Percentiles rank a stretch among this genome's conserved stretches.
Evolutionary conservation across 2,113 vertebrate species (phyloP).

Genomic region (Penelope pileata): DNA sequence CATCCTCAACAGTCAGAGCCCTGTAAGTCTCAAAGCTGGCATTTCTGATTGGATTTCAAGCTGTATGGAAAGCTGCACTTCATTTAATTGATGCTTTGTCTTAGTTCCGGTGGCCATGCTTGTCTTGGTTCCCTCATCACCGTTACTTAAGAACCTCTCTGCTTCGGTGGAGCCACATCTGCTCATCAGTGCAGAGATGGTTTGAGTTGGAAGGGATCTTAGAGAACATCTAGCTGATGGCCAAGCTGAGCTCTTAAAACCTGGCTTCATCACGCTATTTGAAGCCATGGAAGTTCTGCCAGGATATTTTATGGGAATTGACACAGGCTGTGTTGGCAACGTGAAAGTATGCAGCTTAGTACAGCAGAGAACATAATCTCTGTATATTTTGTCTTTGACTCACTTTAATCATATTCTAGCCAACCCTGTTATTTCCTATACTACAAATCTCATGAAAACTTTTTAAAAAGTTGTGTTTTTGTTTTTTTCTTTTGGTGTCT

Average conservation of each 20-base stretch:
- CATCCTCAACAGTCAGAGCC: background rate
- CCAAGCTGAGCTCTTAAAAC: background rate
- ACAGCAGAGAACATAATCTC: background rate
- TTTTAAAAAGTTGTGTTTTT: background rate
- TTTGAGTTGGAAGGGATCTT: background rate
- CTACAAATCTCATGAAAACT: background rate
- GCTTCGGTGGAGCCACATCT: background rate
- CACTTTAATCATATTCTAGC: background rate
- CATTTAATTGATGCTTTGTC: background rate
- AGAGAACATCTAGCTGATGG: background rate
- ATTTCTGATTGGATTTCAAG: background rate
- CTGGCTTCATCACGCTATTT: background rate
- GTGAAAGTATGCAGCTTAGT: fast-evolving
- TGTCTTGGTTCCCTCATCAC: background rate
- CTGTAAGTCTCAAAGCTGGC: background rate
- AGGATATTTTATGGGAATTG: background rate
- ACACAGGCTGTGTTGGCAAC: background rate
- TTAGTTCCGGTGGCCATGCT: fast-evolving
- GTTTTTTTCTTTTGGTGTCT: background rate
- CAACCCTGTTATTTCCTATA: background rate
- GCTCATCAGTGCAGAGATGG: fast-evolving
- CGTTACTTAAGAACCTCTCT: background rate
- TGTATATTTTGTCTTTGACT: background rate
- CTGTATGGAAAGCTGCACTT: background rate
- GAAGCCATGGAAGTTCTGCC: background rate